Evolutionary conservation across 2,888 invertebrate species (phyloP).

Genomic region (Hirtodrosophila alboralis): DNA sequence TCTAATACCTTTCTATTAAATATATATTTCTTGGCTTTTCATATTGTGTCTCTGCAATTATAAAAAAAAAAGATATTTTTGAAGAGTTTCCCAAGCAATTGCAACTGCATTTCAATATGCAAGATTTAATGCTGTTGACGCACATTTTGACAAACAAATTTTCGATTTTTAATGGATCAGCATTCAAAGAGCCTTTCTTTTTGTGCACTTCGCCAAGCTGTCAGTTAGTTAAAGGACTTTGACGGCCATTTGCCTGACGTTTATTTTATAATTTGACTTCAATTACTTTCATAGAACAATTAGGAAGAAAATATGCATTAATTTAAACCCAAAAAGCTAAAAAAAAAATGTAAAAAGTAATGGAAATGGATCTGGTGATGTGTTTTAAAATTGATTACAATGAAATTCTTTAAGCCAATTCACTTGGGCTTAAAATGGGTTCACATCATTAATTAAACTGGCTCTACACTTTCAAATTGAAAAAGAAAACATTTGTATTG

Average conservation of each 20-base stretch:
- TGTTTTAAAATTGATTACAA: too few species aligned
- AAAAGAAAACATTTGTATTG: too few species aligned
- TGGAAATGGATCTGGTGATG: too few species aligned
- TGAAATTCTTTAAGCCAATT: too few species aligned
- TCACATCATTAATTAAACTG: too few species aligned
- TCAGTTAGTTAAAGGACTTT: conserved; percentile 37
- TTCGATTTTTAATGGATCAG: too few species aligned
- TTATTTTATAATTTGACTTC: conserved; percentile 23
- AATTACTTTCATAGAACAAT: conserved; percentile 7
- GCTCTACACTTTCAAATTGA: too few species aligned
- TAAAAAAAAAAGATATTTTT: conserved; percentile 7
- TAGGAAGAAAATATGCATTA: too few species aligned
- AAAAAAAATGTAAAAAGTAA: too few species aligned
- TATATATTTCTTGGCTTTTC: conserved; percentile 29
- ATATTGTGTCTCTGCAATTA: conserved; percentile 47
- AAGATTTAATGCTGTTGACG: conserved; percentile 69
- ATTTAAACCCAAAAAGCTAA: background rate
- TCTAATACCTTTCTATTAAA: background rate
- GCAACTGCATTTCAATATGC: conserved; percentile 30
- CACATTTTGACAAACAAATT: conserved; percentile 51
- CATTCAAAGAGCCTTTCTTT: too few species aligned
- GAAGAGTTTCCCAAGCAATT: background rate
- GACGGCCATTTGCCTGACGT: conserved; percentile 32
- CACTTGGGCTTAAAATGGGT: too few species aligned
- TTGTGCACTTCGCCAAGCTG: conserved; percentile 33